Conservation (phyloP, 2,797 vertebrate genomes). For the Syngnathus acus region DNA sequence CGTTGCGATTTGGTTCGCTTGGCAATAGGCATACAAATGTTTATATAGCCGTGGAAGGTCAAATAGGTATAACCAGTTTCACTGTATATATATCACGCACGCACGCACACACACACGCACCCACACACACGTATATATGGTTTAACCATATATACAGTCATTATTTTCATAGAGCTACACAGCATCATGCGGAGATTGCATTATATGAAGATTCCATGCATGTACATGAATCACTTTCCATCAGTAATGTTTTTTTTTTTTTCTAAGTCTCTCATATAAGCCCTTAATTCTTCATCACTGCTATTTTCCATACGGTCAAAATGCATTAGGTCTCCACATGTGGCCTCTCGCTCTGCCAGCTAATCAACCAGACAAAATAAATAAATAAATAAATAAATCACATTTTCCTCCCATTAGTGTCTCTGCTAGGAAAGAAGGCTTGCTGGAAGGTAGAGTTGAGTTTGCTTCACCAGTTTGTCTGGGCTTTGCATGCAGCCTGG, state of each 20-base stretch:
- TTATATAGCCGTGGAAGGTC: neutral
- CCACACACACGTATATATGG: too few relatives aligned
- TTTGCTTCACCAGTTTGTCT: conserved; percentile 5
- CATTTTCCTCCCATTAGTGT: conserved; percentile 2
- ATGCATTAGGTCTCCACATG: neutral
- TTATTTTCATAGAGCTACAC: neutral
- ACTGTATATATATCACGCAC: too few relatives aligned
- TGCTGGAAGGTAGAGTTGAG: conserved; percentile 9
- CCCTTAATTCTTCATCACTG: neutral
- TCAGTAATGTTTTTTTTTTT: neutral
- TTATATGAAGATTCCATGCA: neutral
- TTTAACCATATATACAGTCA: too few relatives aligned
- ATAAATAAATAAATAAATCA: neutral
- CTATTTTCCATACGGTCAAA: neutral
- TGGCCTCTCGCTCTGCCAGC: neutral
- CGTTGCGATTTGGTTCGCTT: neutral
- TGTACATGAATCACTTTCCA: neutral
- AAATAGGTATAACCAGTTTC: neutral
- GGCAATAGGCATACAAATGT: neutral
- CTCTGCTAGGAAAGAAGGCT: conserved; percentile 2
- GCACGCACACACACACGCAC: too few relatives aligned
- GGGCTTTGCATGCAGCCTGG: conserved; percentile 13
- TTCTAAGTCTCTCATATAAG: neutral
- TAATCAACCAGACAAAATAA: neutral
- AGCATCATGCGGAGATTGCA: neutral